Evolutionary conservation across 2,113 vertebrate species (phyloP).

Genomic region (Tenebrosternarchus preto): DNA sequence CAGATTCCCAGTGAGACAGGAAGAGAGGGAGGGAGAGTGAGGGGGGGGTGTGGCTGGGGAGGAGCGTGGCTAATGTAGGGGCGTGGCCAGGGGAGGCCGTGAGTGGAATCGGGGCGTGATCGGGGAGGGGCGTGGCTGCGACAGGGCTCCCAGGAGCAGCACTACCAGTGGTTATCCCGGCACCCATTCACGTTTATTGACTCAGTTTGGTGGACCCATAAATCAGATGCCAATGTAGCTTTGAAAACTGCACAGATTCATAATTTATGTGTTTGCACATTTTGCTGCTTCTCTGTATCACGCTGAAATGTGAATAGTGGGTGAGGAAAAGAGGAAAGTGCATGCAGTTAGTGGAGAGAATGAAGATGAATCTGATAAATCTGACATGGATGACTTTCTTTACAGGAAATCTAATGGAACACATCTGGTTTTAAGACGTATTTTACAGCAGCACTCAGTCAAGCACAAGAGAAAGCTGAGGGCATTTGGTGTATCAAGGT

Average conservation of each 20-base stretch:
- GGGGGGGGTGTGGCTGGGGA: background rate
- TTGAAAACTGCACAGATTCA: background rate
- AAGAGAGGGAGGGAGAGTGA: background rate
- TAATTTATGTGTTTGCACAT: constrained; percentile 2
- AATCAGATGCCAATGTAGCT: background rate
- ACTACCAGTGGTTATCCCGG: background rate
- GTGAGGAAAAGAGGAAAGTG: background rate
- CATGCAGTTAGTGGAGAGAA: constrained; percentile 15
- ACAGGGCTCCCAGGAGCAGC: background rate
- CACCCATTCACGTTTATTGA: constrained; percentile 30
- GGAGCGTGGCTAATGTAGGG: too few relatives aligned
- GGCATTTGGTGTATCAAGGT: background rate
- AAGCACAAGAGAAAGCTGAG: background rate
- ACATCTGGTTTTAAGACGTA: constrained; percentile 27
- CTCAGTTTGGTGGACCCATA: constrained; percentile 7
- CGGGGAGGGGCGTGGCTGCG: too few relatives aligned
- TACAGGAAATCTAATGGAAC: constrained; percentile 21
- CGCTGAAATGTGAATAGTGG: background rate
- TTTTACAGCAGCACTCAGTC: constrained; percentile 19
- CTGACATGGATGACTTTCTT: constrained; percentile 13
- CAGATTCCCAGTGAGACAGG: background rate
- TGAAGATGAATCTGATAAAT: constrained; percentile 27
- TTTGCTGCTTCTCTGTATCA: background rate
- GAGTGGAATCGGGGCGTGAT: too few relatives aligned
- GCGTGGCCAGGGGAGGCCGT: too few relatives aligned